These are phyloP conservation scores for Australoheros facetus DNA, from an alignment of 2,797 vertebrate species.

Conservation along the genomic window DNA sequence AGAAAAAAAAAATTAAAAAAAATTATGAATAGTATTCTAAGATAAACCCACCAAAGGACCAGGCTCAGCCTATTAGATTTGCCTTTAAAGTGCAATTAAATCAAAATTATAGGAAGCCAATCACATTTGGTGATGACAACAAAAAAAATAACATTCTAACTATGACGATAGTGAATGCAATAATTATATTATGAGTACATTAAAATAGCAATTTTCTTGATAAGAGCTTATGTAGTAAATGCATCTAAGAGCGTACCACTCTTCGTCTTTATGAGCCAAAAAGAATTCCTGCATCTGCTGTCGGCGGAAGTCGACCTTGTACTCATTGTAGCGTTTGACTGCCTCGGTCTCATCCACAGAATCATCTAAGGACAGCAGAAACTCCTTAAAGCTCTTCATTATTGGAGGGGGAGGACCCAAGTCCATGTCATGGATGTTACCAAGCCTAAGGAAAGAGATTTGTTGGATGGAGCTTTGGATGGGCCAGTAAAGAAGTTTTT, in stretches of 20 bases:
- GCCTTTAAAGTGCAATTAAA: background rate
- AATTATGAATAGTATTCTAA: background rate
- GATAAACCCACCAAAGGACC: conserved; percentile 18
- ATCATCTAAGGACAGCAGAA: conserved; percentile 91
- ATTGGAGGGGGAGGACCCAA: conserved; percentile 88
- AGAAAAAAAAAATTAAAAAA: no score
- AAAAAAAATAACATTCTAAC: background rate
- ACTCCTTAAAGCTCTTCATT: conserved; percentile 96
- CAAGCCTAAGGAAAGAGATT: conserved; percentile 78
- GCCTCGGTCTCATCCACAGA: conserved; percentile 95
- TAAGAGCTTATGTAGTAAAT: conserved; percentile 5
- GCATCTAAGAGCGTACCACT: conserved; percentile 86
- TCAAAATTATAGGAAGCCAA: conserved; percentile 2
- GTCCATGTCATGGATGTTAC: conserved; percentile 92
- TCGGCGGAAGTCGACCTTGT: conserved; percentile 93
- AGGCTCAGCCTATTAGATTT: background rate
- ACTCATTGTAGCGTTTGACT: conserved; percentile 94
- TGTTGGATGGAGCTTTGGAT: background rate
- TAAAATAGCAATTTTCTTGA: background rate
- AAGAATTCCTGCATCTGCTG: conserved; percentile 99
- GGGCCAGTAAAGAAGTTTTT: background rate
- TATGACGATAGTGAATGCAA: background rate
- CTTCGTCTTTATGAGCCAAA: conserved; percentile 94
- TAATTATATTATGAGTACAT: background rate
- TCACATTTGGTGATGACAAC: background rate